Evolutionary conservation across 1,140 invertebrate species (phyloP).

Genomic region (Amphibalanus amphitrite): DNA sequence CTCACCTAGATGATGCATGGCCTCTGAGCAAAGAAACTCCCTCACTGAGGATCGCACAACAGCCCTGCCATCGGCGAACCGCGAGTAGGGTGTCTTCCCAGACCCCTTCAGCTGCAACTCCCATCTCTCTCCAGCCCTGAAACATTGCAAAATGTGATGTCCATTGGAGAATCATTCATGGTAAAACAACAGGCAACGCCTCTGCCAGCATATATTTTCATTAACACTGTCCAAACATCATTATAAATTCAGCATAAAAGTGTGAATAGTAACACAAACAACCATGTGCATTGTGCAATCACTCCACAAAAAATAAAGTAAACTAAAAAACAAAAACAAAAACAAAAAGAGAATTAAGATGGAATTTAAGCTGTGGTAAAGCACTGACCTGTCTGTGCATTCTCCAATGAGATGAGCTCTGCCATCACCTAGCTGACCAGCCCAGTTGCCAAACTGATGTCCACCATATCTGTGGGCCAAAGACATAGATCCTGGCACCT

Average conservation of each 20-base stretch:
- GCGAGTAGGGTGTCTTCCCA: constrained; percentile 44
- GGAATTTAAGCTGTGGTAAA: too few species aligned
- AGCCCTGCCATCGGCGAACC: constrained; percentile 43
- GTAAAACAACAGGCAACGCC: too few species aligned
- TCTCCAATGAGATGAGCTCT: constrained; percentile 43
- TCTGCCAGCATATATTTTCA: too few species aligned
- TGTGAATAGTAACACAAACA: too few species aligned
- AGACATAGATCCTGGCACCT: constrained; percentile 30
- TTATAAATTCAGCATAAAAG: too few species aligned
- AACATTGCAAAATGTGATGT: constrained; percentile 11
- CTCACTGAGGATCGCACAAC: constrained; percentile 41
- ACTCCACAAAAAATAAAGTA: too few species aligned
- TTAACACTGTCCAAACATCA: too few species aligned
- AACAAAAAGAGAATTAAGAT: too few species aligned
- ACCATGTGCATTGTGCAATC: too few species aligned
- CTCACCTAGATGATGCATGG: constrained; percentile 38
- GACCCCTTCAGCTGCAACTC: constrained; percentile 49
- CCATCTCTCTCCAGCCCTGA: constrained; percentile 36
- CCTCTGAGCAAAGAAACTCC: constrained; percentile 47
- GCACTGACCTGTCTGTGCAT: constrained; percentile 37
- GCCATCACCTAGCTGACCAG: constrained; percentile 45
- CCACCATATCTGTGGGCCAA: constrained; percentile 47
- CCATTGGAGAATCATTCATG: too few species aligned
- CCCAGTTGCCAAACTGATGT: constrained; percentile 46
- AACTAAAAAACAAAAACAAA: too few species aligned